Conservation (phyloP, 2,113 vertebrate species). For the Origma solitaria region DNA sequence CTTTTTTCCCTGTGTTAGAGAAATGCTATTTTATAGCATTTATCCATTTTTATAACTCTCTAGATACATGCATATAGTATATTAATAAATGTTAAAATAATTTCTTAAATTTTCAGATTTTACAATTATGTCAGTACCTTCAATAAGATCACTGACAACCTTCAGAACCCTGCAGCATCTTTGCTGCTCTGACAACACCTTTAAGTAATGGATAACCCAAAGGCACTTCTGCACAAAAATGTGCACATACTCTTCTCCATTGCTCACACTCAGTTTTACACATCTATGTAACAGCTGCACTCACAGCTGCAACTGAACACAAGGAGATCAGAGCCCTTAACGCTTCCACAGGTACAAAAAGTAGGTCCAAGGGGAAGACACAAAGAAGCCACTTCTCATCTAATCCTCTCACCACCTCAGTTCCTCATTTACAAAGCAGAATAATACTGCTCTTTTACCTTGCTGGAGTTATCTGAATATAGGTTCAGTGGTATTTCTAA, state of each 20-base stretch:
- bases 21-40: background rate
- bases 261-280: background rate
- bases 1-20: background rate
- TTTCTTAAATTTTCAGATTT: background rate
- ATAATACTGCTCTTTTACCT: background rate
- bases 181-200: background rate
- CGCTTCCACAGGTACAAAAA: background rate
- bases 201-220: background rate
- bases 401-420: background rate
- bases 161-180: background rate
- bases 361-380: background rate
- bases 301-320: background rate
- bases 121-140: background rate
- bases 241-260: background rate
- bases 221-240: background rate
- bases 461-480: background rate
- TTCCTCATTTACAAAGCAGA: background rate
- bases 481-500: background rate
- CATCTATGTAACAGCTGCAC: background rate
- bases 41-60: background rate
- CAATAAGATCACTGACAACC: background rate
- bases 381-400: background rate
- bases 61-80: background rate
- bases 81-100: background rate
- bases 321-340: background rate